A percentile compares a stretch with the other conserved stretches of the same genome.
These are phyloP conservation scores for Pseudeuparius sepicola DNA, from an alignment of 2,888 invertebrate genomes.

Conservation along the genomic window DNA sequence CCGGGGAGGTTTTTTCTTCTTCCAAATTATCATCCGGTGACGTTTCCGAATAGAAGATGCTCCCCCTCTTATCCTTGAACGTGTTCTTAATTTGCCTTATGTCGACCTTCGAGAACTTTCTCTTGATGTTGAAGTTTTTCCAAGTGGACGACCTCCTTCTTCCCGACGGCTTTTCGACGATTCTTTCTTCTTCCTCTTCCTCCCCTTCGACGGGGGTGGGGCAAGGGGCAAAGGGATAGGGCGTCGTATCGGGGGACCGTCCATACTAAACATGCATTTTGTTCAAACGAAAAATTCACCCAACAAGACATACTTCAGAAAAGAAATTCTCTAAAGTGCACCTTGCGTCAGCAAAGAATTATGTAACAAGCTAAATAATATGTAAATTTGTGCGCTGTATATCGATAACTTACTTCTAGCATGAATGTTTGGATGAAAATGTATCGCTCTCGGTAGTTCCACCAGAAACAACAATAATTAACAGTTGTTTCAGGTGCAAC, in stretches of 20 bases:
- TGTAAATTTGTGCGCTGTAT: too few relatives aligned
- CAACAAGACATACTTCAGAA: conserved; percentile 5
- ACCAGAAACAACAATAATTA: too few relatives aligned
- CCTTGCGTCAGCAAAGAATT: conserved; percentile 1
- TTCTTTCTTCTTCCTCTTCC: conserved; percentile 29
- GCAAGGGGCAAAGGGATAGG: conserved; percentile 38
- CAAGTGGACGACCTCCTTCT: conserved; percentile 51
- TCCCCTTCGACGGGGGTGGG: conserved; percentile 43
- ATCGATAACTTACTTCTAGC: too few relatives aligned
- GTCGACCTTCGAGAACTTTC: conserved; percentile 72
- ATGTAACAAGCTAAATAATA: too few relatives aligned
- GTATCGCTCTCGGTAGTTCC: too few relatives aligned
- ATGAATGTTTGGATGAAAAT: too few relatives aligned
- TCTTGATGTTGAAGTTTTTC: conserved; percentile 72
- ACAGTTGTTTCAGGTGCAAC: too few relatives aligned
- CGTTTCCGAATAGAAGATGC: conserved; percentile 35
- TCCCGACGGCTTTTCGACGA: conserved; percentile 30
- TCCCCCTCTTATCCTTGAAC: conserved; percentile 39
- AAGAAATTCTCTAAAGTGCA: neutral
- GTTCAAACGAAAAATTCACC: too few relatives aligned
- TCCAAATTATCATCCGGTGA: conserved; percentile 27
- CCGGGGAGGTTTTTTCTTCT: conserved; percentile 32
- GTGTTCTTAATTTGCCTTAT: conserved; percentile 54
- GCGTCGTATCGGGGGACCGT: conserved; percentile 37
- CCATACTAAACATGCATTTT: too few relatives aligned